Evolutionary conservation across 2,888 invertebrate species (phyloP).

Genomic region (Hypomecis punctinalis): DNA sequence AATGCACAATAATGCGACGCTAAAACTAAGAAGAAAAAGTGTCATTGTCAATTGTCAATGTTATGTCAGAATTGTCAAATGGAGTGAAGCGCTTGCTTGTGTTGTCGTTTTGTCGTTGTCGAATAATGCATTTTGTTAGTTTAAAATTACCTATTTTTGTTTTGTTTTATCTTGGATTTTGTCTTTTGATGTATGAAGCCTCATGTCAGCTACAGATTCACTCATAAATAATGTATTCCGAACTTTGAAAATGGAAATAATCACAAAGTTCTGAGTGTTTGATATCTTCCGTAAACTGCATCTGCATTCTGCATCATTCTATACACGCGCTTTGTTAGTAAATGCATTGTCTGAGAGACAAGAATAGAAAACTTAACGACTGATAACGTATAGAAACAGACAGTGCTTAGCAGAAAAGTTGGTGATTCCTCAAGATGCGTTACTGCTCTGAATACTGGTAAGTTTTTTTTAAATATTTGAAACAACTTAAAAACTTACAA

Average conservation of each 20-base stretch:
- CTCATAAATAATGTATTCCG: no score
- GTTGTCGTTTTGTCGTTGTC: no score
- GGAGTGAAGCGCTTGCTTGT: no score
- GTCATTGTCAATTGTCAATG: no score
- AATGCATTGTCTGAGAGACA: conserved; percentile 38
- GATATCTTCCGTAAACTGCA: conserved; percentile 8
- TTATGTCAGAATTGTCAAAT: no score
- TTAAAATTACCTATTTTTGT: no score
- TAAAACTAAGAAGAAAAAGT: no score
- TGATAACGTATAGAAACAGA: not conserved
- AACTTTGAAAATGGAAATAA: not conserved
- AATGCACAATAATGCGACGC: no score
- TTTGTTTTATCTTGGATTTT: no score
- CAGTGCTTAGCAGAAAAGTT: not conserved
- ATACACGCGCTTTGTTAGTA: conserved; percentile 41
- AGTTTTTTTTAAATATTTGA: not conserved
- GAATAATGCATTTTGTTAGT: no score
- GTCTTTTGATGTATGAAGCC: no score
- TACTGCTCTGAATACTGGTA: not conserved
- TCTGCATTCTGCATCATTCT: conserved; percentile 25
- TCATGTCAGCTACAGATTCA: no score
- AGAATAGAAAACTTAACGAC: not conserved
- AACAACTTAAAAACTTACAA: not conserved
- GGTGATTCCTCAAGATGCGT: not conserved
- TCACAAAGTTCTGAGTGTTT: not conserved